phyloP scores from a whole-genome alignment of 2,797 vertebrate species.

The Psittacula echo region DNA sequence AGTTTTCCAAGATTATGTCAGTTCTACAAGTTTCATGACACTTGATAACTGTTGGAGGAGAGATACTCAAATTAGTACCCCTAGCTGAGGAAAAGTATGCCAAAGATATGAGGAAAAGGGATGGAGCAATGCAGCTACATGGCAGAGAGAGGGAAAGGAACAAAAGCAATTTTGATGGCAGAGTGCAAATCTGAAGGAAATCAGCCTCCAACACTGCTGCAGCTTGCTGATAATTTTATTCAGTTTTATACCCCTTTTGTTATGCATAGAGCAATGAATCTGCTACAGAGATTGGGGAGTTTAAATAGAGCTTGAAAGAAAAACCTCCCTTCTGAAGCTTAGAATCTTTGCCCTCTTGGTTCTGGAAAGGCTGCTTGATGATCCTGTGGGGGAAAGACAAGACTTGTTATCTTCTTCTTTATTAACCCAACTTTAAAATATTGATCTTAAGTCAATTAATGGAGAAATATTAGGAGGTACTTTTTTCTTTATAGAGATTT shows the following conservation, averaged over 20 bases:
- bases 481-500: neutral
- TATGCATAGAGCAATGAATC: neutral
- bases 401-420: neutral
- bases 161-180: neutral
- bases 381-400: neutral
- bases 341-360: neutral
- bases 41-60: neutral
- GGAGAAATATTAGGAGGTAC: neutral
- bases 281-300: fast-evolving
- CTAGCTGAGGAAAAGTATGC: neutral
- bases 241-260: neutral
- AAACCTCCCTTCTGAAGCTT: neutral
- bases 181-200: neutral
- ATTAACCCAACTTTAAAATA: neutral
- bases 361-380: neutral
- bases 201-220: neutral
- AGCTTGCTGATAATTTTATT: neutral
- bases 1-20: neutral
- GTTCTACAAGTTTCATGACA: neutral
- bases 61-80: neutral
- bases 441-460: neutral
- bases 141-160: neutral
- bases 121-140: neutral
- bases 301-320: neutral
- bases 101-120: neutral